A percentile compares a stretch with the other conserved stretches of the same genome.
Conservation (phyloP, 2,113 vertebrate species). For the Paraplagusia blochii region DNA sequence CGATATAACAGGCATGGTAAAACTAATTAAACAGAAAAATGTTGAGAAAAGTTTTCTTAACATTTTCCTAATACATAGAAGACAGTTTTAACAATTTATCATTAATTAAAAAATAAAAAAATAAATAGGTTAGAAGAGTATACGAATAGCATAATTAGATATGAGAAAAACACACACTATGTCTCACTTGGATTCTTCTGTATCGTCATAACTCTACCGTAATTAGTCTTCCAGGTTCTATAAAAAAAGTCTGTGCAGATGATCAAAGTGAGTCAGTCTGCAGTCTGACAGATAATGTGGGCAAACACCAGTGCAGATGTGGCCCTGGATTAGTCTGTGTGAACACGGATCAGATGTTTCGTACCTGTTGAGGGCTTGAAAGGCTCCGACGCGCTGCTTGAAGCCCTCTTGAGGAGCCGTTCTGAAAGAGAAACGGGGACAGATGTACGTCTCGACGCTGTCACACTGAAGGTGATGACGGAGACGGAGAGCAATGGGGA, state of each 20-base stretch:
- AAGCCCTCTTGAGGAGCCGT: constrained; percentile 73
- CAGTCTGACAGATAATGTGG: background rate
- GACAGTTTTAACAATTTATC: no score
- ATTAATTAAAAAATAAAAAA: no score
- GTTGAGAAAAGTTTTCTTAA: no score
- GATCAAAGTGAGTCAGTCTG: background rate
- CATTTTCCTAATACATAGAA: no score
- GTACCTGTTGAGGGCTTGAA: constrained; percentile 78
- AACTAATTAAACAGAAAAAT: no score
- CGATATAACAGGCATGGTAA: no score
- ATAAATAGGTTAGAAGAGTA: no score
- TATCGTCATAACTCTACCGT: no score
- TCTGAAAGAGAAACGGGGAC: constrained; percentile 45
- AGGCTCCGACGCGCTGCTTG: constrained; percentile 73
- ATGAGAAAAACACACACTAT: no score
- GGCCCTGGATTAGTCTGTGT: background rate
- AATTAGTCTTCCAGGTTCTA: background rate
- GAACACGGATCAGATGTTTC: constrained; percentile 3
- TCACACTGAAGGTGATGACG: background rate
- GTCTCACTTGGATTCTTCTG: no score
- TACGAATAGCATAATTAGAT: no score
- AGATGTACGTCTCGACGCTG: constrained; percentile 8
- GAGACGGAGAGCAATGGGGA: background rate
- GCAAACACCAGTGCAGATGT: constrained; percentile 3
- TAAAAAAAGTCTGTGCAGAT: background rate